Base-by-base conservation (phyloP, 2,113 vertebrate genomes). In the Macquaria ambigua region DNA sequence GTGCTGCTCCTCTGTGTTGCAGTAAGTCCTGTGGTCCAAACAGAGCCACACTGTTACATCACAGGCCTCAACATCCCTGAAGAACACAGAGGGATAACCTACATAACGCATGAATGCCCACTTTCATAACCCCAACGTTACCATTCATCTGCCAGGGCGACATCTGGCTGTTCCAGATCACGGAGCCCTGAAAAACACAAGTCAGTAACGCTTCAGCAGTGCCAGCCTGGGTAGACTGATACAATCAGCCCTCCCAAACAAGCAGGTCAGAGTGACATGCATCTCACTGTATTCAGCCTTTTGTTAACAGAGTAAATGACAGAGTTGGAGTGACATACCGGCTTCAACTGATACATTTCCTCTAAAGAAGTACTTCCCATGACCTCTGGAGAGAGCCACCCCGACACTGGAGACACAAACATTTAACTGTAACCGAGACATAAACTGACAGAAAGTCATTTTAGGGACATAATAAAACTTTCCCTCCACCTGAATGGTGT, bases 101-200 rank as follows among this genome's bases (percentile, higher is more conserved):
- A 94, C 64, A 93, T 93, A 90, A 90, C 20, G 92, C 93, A 88
- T 92, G 92, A 92, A 61, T 74, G 83, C 87, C 86, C 90, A 23
- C 76, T 77, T 52, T 76, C 77, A 92, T 69, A 91, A 86, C 84
- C 90, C 91, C 79, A 55, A 74, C 61, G 93, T 97, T 96, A 99
- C 98, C 98, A 99, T 97, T 99, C 98, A 8, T 99, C 97, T 95
- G 98, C 98, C 95, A 99, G 95, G 86, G 97, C 97, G 78, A 99
- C 98, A 92, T 98, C 98, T 48, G 98, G 97, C 91, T 99, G 98
- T 90, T 99, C 98, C 95, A 99, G 96, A 95, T 98, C 98, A 95
- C 98, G 97, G 68, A 99, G 97, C 81, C 98, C 98, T 99, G 89
- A 90, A 90, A 93, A 92, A 94, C 81, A 86, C 85, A 91, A 91